Base-by-base conservation (phyloP, 2,113 vertebrate genomes). In the Lanius ludovicianus region DNA sequence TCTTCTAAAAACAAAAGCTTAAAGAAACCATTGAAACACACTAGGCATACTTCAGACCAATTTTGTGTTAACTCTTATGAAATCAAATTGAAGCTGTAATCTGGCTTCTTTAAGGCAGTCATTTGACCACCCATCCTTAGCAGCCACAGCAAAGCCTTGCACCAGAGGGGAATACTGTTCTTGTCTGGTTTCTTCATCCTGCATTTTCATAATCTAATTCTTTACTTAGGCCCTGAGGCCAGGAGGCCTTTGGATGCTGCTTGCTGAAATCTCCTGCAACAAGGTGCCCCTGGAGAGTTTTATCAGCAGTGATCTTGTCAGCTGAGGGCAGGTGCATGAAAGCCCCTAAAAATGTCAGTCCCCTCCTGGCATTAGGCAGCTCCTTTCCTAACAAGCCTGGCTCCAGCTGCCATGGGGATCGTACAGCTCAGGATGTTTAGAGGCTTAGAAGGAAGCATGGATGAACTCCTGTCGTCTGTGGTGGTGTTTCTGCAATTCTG, bases 401-500 rank as follows among this genome's bases (percentile, higher is more conserved):
- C 74, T 85, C 77, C 47, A 33, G 47, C 50, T 75, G 50, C 50
- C 3, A 0, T 17, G 4, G 67, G 49, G 46, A 55, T 64, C n/a
- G 74, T 33, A 11, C 7, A 25, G 21, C 30, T 70, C 1, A 0
- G 39, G 27, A 15, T 41, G 23, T 62, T 57, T 7, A 59, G 30
- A 70, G 68, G 47, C 23, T 90, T 50, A 13, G 33, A 28, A 69
- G 28, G 41, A 56, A 57, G 5, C 6, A 1, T 4, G 16, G 75
- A 60, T 15, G 35, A 62, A 25, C 21, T 52, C 13, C 25, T 16
- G 1, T 41, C 2, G 1, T 57, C 22, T 22, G 14, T 15, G 31
- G 1, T 17, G 63, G 33, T 1, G 1, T 63, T 53, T 81, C 35
- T 81, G 59, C 50, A 46, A 0, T 59, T 46, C 50, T 0, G 1